phyloP scores from a whole-genome alignment of 53 echinoderm and acorn worm genomes.

The Crossaster papposus region DNA sequence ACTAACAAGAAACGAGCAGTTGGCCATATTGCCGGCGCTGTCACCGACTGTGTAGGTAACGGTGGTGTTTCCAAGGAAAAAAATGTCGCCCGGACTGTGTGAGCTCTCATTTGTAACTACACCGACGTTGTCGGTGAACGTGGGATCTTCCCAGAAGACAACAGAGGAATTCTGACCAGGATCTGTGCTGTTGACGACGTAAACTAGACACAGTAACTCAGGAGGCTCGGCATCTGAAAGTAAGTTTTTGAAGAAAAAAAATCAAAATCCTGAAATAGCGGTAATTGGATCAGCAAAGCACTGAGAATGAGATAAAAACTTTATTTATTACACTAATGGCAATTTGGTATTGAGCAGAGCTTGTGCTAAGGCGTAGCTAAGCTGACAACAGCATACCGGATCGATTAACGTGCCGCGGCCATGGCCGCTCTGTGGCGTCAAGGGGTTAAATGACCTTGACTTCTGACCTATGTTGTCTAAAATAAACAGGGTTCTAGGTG shows the following conservation, averaged over 20 bases:
- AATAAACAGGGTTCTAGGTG: no score
- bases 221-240: constrained; percentile 13
- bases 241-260: not conserved
- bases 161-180: constrained; percentile 35
- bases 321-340: no score
- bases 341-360: no score
- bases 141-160: constrained; percentile 52
- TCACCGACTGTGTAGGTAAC: constrained; percentile 16
- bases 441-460: no score
- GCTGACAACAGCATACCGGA: no score
- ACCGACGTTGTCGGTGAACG: constrained; percentile 50
- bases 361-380: no score
- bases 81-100: not conserved
- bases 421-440: no score
- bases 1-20: constrained; percentile 14
- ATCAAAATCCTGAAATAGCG: not conserved
- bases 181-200: constrained; percentile 3
- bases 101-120: not conserved
- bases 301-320: no score
- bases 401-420: no score
- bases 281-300: not conserved
- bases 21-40: constrained; percentile 9
- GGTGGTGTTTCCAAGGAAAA: not conserved
- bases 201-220: not conserved
- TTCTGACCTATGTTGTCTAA: no score